Base-by-base conservation (phyloP, 2,888 invertebrate species). In the Scaptomyza parva region DNA sequence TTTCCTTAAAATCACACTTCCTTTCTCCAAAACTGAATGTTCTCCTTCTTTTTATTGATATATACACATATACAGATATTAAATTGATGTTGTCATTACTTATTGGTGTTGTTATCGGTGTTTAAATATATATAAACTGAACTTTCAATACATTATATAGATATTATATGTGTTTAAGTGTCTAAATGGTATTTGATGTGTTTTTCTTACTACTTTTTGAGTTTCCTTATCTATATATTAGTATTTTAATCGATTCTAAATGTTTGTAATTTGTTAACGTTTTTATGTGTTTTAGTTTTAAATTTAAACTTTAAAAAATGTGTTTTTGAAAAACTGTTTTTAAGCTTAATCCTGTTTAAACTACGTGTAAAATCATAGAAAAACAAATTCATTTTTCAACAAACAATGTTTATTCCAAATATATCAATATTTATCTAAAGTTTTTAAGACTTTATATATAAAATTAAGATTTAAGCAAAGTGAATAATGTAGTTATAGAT, bases 51-150 rank as follows among this genome's bases (percentile, higher is more conserved):
- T 59, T 20, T 17, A 12, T 44, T 20, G 26, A 12, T 12, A 30
- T 12, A n/a, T 51, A 20, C 50, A 30, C 17, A 39, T 55, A 20
- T 50, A 30, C 17, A 39, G 52, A 50, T 66, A 47, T 28, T 33
- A 20, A 57, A 51, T 71, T 60, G 66, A 18, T 74, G 75, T 78
- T 70, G 62, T 59, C 39, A 57, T 48, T 62, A 20, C 26, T 39
- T 67, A 41, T 69, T 52, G 55, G 28, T 69, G 68, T 70, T 58
- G 65, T 58, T 65, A 54, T 73, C 44, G 70, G 43, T 74, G 64
- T 74, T 48, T 33, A 44, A 53, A 52, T 28, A 50, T 30, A 24
- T 28, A 18, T 45, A 30, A 54, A 35, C 48, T 33, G 35, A 48
- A 22, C 33, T 48, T 35, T 35, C 1, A 35, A 35, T 35, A n/a